A percentile compares a stretch with the other conserved stretches of the same genome.
These are phyloP conservation scores for Hyles vespertilio DNA, from an alignment of 1,140 invertebrate genomes.

Conservation along the genomic window DNA sequence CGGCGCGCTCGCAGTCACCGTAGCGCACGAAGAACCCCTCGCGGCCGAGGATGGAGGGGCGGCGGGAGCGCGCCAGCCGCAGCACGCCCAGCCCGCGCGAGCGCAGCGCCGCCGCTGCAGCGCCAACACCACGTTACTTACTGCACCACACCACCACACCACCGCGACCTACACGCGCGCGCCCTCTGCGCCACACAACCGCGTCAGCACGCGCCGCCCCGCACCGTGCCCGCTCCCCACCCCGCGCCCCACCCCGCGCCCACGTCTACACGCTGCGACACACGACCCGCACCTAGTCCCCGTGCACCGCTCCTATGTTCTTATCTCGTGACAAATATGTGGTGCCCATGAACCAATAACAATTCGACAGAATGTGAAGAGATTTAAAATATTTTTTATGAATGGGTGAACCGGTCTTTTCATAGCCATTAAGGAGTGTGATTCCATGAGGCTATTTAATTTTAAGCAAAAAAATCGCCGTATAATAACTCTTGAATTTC, in stretches of 20 bases:
- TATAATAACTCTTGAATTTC: background rate
- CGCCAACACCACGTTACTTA: slow-evolving; percentile 28
- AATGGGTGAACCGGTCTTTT: no score
- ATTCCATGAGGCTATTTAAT: no score
- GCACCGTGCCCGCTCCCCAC: slow-evolving; percentile 23
- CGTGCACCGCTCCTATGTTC: slow-evolving; percentile 7
- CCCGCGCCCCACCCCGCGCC: slow-evolving; percentile 37
- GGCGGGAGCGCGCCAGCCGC: slow-evolving; percentile 61
- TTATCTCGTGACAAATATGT: no score
- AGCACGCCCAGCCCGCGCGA: slow-evolving; percentile 67
- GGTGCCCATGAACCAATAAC: no score
- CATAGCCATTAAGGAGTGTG: no score
- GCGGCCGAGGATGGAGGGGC: slow-evolving; percentile 84
- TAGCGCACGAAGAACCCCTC: slow-evolving; percentile 85
- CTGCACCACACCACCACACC: slow-evolving; percentile 1
- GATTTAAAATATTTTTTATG: no score
- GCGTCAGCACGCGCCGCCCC: slow-evolving; percentile 36
- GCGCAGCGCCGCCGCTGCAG: slow-evolving; percentile 70
- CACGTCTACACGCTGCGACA: slow-evolving; percentile 27
- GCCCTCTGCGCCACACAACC: slow-evolving; percentile 74
- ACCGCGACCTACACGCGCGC: slow-evolving; percentile 51
- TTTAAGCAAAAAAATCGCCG: no score
- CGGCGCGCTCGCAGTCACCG: slow-evolving; percentile 85
- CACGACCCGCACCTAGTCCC: slow-evolving; percentile 40
- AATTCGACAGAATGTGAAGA: no score